Conservation (phyloP, 1,140 invertebrate species). For the Drosophila lacertosa region DNA sequence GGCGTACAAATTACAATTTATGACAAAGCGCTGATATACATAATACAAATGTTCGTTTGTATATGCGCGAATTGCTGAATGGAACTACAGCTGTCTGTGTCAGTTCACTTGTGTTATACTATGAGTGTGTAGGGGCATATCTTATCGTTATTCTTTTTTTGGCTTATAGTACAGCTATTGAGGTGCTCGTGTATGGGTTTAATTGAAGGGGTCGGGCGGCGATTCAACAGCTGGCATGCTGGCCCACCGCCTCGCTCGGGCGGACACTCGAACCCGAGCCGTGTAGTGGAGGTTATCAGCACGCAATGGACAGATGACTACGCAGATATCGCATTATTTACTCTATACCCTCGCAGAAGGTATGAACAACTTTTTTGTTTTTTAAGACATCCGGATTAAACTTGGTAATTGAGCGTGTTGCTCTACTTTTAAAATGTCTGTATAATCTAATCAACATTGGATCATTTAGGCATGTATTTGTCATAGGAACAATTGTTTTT, state of each 20-base stretch:
- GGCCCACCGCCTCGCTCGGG: no score
- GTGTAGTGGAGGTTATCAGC: constrained; percentile 13
- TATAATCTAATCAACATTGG: no score
- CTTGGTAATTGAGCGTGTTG: no score
- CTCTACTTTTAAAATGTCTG: no score
- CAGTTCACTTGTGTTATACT: constrained; percentile 5
- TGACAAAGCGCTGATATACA: constrained; percentile 9
- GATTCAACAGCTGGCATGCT: background rate
- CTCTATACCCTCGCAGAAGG: background rate
- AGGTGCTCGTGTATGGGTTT: constrained; percentile 15
- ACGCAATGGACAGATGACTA: constrained; percentile 11
- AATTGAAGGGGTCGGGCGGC: constrained; percentile 18
- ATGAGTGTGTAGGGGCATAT: constrained; percentile 22
- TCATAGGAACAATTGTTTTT: no score
- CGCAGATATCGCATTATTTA: constrained; percentile 10
- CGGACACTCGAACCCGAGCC: constrained; percentile 18
- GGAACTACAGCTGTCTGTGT: constrained; percentile 6
- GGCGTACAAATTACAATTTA: constrained; percentile 36
- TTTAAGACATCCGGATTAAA: no score
- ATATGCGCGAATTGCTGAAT: constrained; percentile 18
- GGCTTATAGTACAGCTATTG: constrained; percentile 19
- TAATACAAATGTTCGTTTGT: background rate
- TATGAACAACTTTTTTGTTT: no score
- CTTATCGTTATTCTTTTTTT: constrained; percentile 27
- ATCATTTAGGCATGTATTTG: no score